A percentile compares a stretch with the other conserved stretches of the same genome.
These are phyloP conservation scores for Galemys pyrenaicus DNA, from an alignment of 2,113 vertebrate species.

Conservation along the genomic window DNA sequence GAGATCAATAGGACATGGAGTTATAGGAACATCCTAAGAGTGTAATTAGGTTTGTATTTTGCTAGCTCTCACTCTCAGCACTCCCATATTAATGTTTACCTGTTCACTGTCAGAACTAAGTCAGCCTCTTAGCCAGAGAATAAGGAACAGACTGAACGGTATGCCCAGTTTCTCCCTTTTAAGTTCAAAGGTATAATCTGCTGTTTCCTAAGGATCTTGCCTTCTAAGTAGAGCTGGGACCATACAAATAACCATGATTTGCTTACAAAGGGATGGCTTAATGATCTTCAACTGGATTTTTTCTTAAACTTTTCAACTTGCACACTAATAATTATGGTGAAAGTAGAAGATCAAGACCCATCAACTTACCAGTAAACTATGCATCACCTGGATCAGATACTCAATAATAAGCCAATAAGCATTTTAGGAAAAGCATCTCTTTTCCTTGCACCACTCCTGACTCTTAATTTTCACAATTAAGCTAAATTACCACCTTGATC, in stretches of 20 bases:
- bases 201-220: background rate
- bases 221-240: background rate
- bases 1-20: slow-evolving; percentile 39
- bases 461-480: slow-evolving; percentile 60
- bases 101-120: slow-evolving; percentile 49
- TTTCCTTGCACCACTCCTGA: slow-evolving; percentile 33
- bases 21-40: slow-evolving; percentile 14
- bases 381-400: background rate
- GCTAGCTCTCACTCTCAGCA: slow-evolving; percentile 45
- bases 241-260: slow-evolving; percentile 50
- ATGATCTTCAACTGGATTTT: slow-evolving; percentile 42
- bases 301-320: slow-evolving; percentile 15
- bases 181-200: slow-evolving; percentile 15
- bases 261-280: slow-evolving; percentile 35
- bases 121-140: slow-evolving; percentile 13
- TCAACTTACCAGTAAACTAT: slow-evolving; percentile 25
- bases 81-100: background rate
- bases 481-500: slow-evolving; percentile 45
- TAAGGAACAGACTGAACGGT: slow-evolving; percentile 29
- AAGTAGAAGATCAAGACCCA: slow-evolving; percentile 31
- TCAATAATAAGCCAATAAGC: slow-evolving; percentile 4
- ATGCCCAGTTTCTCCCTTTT: slow-evolving; percentile 12
- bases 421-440: slow-evolving; percentile 27
- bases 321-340: slow-evolving; percentile 31
- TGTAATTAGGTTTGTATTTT: slow-evolving; percentile 16